Conservation (phyloP, 2,797 vertebrate genomes). For the Periophthalmus magnuspinnatus region DNA sequence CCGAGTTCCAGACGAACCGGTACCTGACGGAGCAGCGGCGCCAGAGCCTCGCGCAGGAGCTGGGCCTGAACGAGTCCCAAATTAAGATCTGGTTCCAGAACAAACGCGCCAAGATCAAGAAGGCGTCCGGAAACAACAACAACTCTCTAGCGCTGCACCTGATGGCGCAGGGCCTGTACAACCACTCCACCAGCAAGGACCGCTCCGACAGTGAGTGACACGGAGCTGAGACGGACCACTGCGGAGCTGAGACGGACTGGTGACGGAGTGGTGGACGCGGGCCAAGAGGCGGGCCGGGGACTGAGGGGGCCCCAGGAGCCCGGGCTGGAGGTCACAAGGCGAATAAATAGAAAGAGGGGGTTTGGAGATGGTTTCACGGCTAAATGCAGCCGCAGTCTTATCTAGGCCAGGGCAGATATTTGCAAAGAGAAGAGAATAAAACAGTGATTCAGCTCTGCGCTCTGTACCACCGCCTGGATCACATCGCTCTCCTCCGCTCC, state of each 20-base stretch:
- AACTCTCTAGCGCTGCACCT: slow-evolving; percentile 85
- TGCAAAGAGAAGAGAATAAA: neutral
- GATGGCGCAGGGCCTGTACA: slow-evolving; percentile 90
- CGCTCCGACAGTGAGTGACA: slow-evolving; percentile 88
- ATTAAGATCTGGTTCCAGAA: slow-evolving; percentile 97
- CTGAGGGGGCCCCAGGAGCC: neutral
- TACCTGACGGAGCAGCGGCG: slow-evolving; percentile 90
- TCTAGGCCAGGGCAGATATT: neutral
- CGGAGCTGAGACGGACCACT: neutral
- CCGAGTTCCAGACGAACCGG: slow-evolving; percentile 87
- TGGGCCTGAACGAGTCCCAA: slow-evolving; percentile 90
- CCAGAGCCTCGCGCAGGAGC: slow-evolving; percentile 85
- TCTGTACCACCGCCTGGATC: too few species aligned
- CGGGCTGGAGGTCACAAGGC: neutral
- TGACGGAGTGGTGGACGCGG: slow-evolving; percentile 25
- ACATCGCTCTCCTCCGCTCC: neutral
- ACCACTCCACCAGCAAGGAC: slow-evolving; percentile 84
- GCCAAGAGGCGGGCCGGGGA: neutral
- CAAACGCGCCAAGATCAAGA: slow-evolving; percentile 93
- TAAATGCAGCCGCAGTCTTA: too few species aligned
- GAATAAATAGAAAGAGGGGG: neutral
- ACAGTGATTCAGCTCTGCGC: neutral
- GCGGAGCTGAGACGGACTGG: neutral
- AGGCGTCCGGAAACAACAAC: slow-evolving; percentile 85
- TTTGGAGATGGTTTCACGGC: neutral